These are phyloP conservation scores for Netelia melanura DNA, from an alignment of 2,888 invertebrate species.

Conservation along the genomic window DNA sequence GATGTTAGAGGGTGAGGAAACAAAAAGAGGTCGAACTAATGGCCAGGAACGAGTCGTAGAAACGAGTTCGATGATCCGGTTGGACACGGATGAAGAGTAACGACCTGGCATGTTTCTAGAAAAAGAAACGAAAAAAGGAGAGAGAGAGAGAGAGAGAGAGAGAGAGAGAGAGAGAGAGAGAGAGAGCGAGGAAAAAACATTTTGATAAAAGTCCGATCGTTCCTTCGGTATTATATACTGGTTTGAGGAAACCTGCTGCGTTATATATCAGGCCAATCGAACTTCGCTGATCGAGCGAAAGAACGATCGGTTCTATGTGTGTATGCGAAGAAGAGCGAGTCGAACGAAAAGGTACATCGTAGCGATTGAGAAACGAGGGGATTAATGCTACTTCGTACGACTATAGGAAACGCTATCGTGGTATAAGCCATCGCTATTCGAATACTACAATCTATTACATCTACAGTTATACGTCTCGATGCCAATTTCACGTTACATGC, in stretches of 20 bases:
- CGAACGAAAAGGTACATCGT: constrained; percentile 1
- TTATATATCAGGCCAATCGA: constrained; percentile 54
- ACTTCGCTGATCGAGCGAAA: constrained; percentile 63
- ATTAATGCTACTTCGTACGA: constrained; percentile 46
- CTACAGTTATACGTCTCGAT: constrained; percentile 35
- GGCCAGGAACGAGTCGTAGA: constrained; percentile 14
- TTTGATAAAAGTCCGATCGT: too few relatives aligned
- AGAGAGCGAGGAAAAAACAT: constrained; percentile 1
- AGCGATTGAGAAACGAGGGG: constrained; percentile 39
- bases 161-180: constrained; percentile 13
- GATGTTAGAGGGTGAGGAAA: background rate
- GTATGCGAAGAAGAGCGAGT: background rate
- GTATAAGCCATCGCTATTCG: background rate
- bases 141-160: constrained; percentile 25
- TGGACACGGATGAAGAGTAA: constrained; percentile 54
- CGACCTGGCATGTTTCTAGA: constrained; percentile 37
- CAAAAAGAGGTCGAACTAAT: constrained; percentile 17
- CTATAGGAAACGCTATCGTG: constrained; percentile 5
- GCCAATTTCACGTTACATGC: constrained; percentile 31
- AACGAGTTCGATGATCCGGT: constrained; percentile 39
- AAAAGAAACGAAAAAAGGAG: background rate
- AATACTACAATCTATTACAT: background rate
- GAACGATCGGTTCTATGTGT: constrained; percentile 20
- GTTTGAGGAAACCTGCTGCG: constrained; percentile 34
- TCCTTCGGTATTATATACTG: constrained; percentile 36